Percentiles rank a stretch among this genome's conserved stretches.
Conservation (phyloP, 2,797 vertebrate species). For the Okamejei kenojei region DNA sequence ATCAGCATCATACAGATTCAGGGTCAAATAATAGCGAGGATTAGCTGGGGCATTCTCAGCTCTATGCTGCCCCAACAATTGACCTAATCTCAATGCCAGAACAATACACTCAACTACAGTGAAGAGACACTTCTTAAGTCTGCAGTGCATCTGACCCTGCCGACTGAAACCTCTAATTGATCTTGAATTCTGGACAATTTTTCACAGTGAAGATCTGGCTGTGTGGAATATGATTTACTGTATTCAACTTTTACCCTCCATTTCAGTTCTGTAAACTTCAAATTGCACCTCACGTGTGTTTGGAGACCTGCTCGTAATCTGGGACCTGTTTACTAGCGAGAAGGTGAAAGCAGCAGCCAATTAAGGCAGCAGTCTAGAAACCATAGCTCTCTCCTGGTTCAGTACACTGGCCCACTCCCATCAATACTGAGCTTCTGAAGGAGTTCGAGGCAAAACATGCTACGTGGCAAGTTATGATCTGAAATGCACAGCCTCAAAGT, state of each 20-base stretch:
- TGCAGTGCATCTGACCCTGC: not conserved
- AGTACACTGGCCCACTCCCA: too few relatives aligned
- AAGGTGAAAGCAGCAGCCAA: not conserved
- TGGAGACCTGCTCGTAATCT: not conserved
- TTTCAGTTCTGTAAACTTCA: not conserved
- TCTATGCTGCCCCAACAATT: not conserved
- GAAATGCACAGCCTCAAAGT: not conserved
- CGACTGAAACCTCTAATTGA: not conserved
- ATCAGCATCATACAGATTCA: not conserved
- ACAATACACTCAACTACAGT: constrained; percentile 11
- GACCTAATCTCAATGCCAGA: constrained; percentile 8
- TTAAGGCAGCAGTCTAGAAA: not conserved
- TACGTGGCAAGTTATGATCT: not conserved
- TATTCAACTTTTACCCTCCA: not conserved
- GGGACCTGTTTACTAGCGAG: not conserved
- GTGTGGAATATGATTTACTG: not conserved
- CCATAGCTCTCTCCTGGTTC: not conserved
- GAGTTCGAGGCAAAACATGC: not conserved
- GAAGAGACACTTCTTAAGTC: not conserved
- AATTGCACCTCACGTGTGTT: not conserved
- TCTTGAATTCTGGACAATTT: not conserved
- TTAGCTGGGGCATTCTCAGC: not conserved
- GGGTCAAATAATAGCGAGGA: not conserved
- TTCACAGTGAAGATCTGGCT: not conserved
- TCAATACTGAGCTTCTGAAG: not conserved